Evolutionary conservation across 2,113 vertebrate species (phyloP).

Genomic region (Stigmatopora argus): DNA sequence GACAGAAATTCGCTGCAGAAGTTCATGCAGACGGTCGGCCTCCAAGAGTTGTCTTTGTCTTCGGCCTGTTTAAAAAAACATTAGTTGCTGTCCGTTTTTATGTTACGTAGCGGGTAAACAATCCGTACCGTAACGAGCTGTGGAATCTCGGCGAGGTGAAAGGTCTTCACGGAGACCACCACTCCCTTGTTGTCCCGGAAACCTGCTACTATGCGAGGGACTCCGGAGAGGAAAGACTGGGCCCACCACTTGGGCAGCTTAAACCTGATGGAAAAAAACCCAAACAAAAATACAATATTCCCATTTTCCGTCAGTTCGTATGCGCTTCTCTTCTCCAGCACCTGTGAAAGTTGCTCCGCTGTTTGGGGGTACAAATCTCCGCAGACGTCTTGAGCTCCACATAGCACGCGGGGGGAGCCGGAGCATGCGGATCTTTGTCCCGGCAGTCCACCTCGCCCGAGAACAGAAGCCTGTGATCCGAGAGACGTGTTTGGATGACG

Average conservation of each 20-base stretch:
- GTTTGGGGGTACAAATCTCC: constrained; percentile 80
- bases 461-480: constrained; percentile 78
- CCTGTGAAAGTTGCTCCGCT: constrained; percentile 84
- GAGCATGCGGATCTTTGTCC: constrained; percentile 62
- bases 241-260: constrained; percentile 93
- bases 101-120: neutral
- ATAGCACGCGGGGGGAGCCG: constrained; percentile 76
- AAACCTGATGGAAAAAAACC: constrained; percentile 64
- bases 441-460: constrained; percentile 86
- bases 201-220: constrained; percentile 80
- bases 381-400: constrained; percentile 86
- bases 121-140: constrained; percentile 75
- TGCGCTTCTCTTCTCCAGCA: constrained; percentile 23
- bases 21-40: constrained; percentile 87
- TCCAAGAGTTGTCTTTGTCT: constrained; percentile 82
- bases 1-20: constrained; percentile 83
- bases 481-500: constrained; percentile 80
- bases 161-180: constrained; percentile 75
- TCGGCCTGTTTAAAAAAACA: constrained; percentile 67
- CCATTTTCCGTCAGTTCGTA: neutral
- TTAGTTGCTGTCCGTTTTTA: neutral
- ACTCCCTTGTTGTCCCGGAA: constrained; percentile 79
- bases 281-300: neutral
- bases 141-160: constrained; percentile 79
- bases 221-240: constrained; percentile 85